Conservation (phyloP, 2,797 vertebrate genomes). For the Gymnoscopelus braueri region DNA sequence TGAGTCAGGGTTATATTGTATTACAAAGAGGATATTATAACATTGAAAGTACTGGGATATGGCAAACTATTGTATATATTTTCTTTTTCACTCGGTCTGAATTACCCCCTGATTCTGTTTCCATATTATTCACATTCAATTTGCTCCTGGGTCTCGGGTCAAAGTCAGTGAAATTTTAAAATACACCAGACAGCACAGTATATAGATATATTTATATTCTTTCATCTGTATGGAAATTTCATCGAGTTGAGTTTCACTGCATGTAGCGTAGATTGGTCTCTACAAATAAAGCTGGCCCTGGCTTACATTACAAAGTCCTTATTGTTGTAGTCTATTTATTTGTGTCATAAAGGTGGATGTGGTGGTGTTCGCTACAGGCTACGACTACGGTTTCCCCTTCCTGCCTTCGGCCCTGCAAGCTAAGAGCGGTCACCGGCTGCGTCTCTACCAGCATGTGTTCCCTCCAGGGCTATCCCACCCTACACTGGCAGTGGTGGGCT, state of each 20-base stretch:
- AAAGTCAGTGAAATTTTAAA: neutral
- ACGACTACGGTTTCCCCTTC: conserved; percentile 83
- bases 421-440: conserved; percentile 75
- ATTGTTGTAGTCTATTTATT: no score
- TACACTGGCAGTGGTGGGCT: conserved; percentile 82
- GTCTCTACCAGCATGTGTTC: conserved; percentile 85
- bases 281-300: no score
- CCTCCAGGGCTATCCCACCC: conserved; percentile 75
- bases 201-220: neutral
- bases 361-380: conserved; percentile 85
- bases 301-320: no score
- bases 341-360: conserved; percentile 68
- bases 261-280: no score
- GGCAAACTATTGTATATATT: no score
- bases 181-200: neutral
- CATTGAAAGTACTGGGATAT: neutral
- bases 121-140: neutral
- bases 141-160: neutral
- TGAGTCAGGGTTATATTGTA: neutral
- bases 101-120: no score
- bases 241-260: no score
- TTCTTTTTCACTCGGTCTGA: no score
- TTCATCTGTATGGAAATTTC: neutral
- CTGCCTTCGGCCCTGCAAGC: conserved; percentile 75
- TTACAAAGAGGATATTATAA: neutral